These are phyloP conservation scores for Lacerta agilis DNA, from an alignment of 2,797 vertebrate species.

Conservation along the genomic window DNA sequence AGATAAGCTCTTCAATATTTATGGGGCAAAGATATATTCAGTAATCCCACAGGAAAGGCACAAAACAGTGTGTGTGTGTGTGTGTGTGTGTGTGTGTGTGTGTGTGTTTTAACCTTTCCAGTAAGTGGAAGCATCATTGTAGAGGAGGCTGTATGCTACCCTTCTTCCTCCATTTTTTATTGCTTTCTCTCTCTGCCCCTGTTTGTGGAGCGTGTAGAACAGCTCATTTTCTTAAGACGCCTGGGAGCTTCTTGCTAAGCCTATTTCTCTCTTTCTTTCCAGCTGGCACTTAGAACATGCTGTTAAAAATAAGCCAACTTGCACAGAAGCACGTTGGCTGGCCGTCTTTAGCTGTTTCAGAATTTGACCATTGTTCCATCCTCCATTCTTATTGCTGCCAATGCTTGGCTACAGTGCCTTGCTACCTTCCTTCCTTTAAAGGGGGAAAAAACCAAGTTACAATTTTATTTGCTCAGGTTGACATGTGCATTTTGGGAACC, in stretches of 20 bases:
- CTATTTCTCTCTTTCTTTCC: slow-evolving; percentile 4
- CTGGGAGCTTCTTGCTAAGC: not conserved
- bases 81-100: too few species aligned
- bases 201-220: not conserved
- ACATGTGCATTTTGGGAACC: not conserved
- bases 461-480: rapidly evolving
- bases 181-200: not conserved
- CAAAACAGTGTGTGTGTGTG: not conserved
- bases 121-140: rapidly evolving
- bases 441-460: not conserved
- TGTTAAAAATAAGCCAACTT: slow-evolving; percentile 11
- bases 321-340: not conserved
- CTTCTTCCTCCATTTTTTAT: not conserved
- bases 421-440: not conserved
- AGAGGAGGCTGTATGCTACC: not conserved
- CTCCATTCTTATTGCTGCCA: not conserved
- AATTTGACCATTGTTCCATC: not conserved
- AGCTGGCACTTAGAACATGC: slow-evolving; percentile 6
- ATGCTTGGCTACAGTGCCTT: rapidly evolving
- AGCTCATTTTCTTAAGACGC: slow-evolving; percentile 1
- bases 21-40: slow-evolving; percentile 17
- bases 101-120: not conserved
- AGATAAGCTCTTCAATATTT: slow-evolving; percentile 21
- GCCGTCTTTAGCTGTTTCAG: not conserved
- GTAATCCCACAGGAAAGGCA: not conserved